These are phyloP conservation scores for Apodemus speciosus DNA, from an alignment of 2,113 vertebrate species.

Conservation along the genomic window DNA sequence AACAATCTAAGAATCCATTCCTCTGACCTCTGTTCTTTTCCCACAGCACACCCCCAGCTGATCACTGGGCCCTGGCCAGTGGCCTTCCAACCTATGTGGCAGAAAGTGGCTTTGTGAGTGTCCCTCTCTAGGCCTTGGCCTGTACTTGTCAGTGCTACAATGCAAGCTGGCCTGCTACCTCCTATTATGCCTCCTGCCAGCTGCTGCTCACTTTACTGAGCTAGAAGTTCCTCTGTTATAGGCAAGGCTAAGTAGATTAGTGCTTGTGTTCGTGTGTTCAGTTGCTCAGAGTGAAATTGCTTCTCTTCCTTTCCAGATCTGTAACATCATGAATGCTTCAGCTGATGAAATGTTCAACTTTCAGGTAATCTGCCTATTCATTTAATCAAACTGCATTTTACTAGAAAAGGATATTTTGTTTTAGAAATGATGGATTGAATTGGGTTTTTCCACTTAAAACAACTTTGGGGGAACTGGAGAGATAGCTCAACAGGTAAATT, in stretches of 20 bases:
- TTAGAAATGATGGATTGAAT: neutral
- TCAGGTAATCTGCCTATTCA: slow-evolving; percentile 84
- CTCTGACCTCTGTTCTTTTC: slow-evolving; percentile 36
- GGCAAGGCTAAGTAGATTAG: neutral
- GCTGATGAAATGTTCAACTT: slow-evolving; percentile 95
- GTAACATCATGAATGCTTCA: slow-evolving; percentile 96
- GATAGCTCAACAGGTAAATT: neutral
- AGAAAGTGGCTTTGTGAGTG: slow-evolving; percentile 96
- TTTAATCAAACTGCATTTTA: neutral
- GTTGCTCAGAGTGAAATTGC: neutral
- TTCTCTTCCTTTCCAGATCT: slow-evolving; percentile 88
- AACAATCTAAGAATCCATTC: neutral
- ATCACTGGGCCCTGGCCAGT: slow-evolving; percentile 95
- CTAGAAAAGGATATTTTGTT: neutral
- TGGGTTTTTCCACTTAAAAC: neutral
- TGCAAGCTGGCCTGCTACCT: neutral
- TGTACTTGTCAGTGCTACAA: neutral
- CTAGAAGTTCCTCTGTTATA: neutral
- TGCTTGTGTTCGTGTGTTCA: neutral
- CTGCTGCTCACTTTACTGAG: neutral
- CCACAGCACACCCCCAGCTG: slow-evolving; percentile 89
- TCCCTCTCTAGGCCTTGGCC: neutral
- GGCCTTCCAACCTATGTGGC: slow-evolving; percentile 96
- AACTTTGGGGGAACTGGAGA: neutral
- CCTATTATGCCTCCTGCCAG: rapidly evolving